Conservation (phyloP, 2,888 invertebrate genomes). For the Cheilosia variabilis region DNA sequence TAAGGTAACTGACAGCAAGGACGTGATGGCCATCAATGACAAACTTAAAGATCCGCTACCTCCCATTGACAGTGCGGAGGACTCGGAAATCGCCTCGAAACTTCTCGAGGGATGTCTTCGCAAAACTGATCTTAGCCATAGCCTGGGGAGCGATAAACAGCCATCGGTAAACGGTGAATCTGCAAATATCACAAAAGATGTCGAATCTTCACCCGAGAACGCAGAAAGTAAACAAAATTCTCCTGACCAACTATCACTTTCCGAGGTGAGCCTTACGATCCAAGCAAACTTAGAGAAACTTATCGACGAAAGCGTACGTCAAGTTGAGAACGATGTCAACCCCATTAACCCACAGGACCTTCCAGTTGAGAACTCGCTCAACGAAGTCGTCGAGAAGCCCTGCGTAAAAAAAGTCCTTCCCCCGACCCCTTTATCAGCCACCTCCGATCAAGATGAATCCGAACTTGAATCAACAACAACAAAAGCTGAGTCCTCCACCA, state of each 20-base stretch:
- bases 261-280: neutral
- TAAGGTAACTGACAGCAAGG: too few relatives aligned
- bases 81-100: too few relatives aligned
- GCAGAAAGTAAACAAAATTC: neutral
- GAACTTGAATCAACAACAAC: slow-evolving; percentile 71
- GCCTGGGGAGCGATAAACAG: neutral
- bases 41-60: too few relatives aligned
- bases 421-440: slow-evolving; percentile 13
- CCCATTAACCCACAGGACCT: slow-evolving; percentile 29
- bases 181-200: neutral
- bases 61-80: too few relatives aligned
- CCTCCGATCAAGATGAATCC: slow-evolving; percentile 59
- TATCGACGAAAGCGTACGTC: slow-evolving; percentile 24
- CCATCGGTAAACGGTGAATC: neutral
- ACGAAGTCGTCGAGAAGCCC: slow-evolving; percentile 75
- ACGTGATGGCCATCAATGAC: too few relatives aligned
- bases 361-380: slow-evolving; percentile 39
- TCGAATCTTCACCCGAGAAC: neutral
- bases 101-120: too few relatives aligned
- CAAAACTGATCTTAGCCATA: too few relatives aligned
- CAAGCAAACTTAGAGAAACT: slow-evolving; percentile 48
- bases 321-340: neutral
- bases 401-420: slow-evolving; percentile 77
- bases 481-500: slow-evolving; percentile 63
- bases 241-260: neutral